These are phyloP conservation scores for Charadrius vociferus DNA, from an alignment of 2,113 vertebrate species.

Conservation along the genomic window DNA sequence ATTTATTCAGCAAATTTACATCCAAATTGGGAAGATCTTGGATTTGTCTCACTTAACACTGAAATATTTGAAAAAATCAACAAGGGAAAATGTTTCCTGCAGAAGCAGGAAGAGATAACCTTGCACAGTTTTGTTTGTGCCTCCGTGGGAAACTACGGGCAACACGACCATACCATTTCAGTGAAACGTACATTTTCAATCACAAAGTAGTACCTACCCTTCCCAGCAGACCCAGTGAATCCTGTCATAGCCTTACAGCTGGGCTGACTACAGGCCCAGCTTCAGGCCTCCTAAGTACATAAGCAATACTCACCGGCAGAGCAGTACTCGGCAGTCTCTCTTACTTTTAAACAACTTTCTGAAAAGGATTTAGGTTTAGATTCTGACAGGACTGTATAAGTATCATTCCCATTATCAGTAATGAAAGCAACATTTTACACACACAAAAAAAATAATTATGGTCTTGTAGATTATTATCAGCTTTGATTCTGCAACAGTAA, in stretches of 20 bases:
- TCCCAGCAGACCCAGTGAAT: neutral
- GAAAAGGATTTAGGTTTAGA: neutral
- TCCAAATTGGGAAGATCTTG: neutral
- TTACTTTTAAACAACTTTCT: neutral
- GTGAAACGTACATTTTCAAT: neutral
- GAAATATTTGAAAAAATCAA: conserved; percentile 21
- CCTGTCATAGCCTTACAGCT: neutral
- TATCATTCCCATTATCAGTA: neutral
- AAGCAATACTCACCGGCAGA: neutral
- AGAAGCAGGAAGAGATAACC: conserved; percentile 21
- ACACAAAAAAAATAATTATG: neutral
- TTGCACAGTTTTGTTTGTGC: neutral
- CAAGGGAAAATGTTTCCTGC: neutral
- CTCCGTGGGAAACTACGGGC: neutral
- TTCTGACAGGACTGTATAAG: neutral
- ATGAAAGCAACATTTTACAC: neutral
- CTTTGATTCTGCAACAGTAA: neutral
- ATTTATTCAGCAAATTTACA: conserved; percentile 61
- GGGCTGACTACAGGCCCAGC: neutral
- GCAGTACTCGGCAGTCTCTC: neutral
- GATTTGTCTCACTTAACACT: conserved; percentile 25
- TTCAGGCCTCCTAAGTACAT: neutral
- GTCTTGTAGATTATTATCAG: neutral
- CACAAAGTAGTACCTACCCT: neutral
- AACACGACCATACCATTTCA: neutral